phyloP scores from a whole-genome alignment of 23 tunicate genomes.

The Styela plicata region DNA sequence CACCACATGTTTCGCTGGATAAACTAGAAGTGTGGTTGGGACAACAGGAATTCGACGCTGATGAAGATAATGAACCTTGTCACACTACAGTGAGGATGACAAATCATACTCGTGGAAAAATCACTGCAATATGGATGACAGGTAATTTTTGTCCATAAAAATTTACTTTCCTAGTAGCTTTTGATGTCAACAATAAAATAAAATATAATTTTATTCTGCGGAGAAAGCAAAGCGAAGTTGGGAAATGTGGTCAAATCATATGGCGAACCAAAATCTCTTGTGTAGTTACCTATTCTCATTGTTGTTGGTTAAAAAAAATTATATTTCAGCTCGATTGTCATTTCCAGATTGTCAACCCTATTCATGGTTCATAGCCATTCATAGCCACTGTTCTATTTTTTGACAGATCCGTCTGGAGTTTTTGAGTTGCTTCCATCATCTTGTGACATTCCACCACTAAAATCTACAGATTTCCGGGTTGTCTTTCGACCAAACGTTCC shows the following conservation, averaged over 20 bases:
- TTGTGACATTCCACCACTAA: constrained; percentile 77
- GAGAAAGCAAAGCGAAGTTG: too few species aligned
- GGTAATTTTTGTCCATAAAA: too few species aligned
- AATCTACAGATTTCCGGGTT: constrained; percentile 67
- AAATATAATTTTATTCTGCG: too few species aligned
- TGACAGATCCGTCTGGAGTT: constrained; percentile 45
- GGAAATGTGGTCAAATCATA: too few species aligned
- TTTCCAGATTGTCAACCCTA: too few species aligned
- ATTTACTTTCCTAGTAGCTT: too few species aligned
- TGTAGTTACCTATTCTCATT: too few species aligned
- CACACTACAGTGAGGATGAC: constrained; percentile 61
- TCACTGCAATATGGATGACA: constrained; percentile 68
- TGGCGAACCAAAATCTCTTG: too few species aligned
- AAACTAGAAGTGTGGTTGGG: constrained; percentile 74
- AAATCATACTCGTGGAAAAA: constrained; percentile 82
- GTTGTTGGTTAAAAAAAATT: too few species aligned
- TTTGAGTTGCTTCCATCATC: constrained; percentile 56
- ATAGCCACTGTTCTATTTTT: not conserved
- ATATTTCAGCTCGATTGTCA: too few species aligned
- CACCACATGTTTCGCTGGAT: constrained; percentile 82
- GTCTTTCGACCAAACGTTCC: constrained; percentile 61
- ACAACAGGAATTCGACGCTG: constrained; percentile 29
- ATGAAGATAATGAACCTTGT: constrained; percentile 1
- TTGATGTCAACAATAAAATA: too few species aligned
- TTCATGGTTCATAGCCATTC: too few species aligned